Conservation (phyloP, 2,888 invertebrate genomes). For the Cheilosia pagana region DNA sequence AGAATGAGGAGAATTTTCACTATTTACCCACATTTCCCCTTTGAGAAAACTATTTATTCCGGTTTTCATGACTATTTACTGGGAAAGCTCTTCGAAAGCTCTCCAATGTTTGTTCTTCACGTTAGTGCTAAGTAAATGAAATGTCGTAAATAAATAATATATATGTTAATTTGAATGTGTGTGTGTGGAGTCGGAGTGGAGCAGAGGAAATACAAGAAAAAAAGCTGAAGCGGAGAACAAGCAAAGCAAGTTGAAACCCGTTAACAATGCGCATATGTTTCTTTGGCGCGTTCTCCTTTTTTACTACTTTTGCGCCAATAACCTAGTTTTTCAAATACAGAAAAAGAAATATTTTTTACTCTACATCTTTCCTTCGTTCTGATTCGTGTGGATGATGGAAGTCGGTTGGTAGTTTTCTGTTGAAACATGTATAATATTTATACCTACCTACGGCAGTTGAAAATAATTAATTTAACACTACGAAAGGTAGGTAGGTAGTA, state of each 20-base stretch:
- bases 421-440: too few species aligned
- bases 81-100: constrained; percentile 29
- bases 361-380: constrained; percentile 63
- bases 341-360: constrained; percentile 41
- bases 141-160: constrained; percentile 28
- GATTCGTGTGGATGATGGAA: neutral
- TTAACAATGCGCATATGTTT: constrained; percentile 72
- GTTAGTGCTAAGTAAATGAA: constrained; percentile 16
- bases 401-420: neutral
- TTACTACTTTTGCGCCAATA: constrained; percentile 76
- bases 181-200: constrained; percentile 34
- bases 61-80: constrained; percentile 17
- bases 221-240: constrained; percentile 58
- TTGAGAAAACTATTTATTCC: constrained; percentile 25
- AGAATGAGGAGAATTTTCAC: constrained; percentile 33
- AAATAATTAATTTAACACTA: neutral
- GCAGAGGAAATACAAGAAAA: constrained; percentile 29
- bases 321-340: constrained; percentile 70
- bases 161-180: neutral
- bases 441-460: too few species aligned
- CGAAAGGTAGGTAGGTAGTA: too few species aligned
- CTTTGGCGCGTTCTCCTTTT: constrained; percentile 67
- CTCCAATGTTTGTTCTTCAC: neutral
- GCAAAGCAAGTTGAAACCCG: constrained; percentile 66
- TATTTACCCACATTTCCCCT: constrained; percentile 34